Conservation (phyloP, 1,140 invertebrate genomes). For the Bilobella aurantiaca region DNA sequence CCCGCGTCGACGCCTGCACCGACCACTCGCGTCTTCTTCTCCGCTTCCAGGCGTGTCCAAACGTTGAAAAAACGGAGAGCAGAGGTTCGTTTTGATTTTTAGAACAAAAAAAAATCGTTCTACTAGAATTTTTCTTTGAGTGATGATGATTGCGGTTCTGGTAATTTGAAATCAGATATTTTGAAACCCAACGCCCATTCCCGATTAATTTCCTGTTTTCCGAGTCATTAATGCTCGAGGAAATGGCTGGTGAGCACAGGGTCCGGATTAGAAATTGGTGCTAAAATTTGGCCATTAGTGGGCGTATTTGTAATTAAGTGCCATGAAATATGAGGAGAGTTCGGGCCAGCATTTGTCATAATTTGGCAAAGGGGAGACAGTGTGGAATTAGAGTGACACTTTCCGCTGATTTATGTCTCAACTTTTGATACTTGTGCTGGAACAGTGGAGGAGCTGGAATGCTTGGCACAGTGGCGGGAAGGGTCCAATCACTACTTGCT, state of each 20-base stretch:
- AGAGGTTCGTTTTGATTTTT: conserved; percentile 27
- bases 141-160: no score
- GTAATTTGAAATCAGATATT: no score
- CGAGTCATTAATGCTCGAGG: neutral
- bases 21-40: conserved; percentile 32
- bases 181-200: neutral
- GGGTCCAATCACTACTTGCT: conserved; percentile 69
- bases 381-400: neutral
- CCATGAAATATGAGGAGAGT: neutral
- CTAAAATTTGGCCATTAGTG: neutral
- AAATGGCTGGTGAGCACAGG: neutral
- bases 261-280: neutral
- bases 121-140: no score
- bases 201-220: neutral
- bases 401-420: neutral
- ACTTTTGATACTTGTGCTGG: neutral
- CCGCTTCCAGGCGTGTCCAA: conserved; percentile 36
- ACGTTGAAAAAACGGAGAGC: conserved; percentile 36
- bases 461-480: conserved; percentile 73
- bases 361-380: neutral
- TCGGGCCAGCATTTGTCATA: conserved; percentile 1
- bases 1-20: conserved; percentile 35
- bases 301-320: neutral
- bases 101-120: no score
- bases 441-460: conserved; percentile 67